Base-by-base conservation (phyloP, 2,797 vertebrate genomes). In the Trematomus bernacchii region DNA sequence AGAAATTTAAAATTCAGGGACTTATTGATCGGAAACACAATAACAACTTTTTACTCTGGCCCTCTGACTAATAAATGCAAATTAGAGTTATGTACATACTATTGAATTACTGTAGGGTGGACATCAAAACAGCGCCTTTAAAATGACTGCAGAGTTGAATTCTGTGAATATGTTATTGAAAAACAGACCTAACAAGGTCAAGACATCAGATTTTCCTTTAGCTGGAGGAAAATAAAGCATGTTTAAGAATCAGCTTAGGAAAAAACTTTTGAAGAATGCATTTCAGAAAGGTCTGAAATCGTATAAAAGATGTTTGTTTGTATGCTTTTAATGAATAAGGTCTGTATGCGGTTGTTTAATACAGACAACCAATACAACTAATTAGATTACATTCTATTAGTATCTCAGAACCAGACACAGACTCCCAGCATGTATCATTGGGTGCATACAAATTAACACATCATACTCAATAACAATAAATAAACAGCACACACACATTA, bases 11-110 rank as follows among this genome's bases (percentile, higher is more conserved):
- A 71, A 74, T 66, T 72, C 57, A 76, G 47, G 51, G 54, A 47
- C 8, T 77, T 66, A 71, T 70, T 40, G 79, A 88, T 85, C 40
- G 15, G 40, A 63, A 27, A 63, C 73, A 77, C 59, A 74, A 85
- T 71, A 66, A 74, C 66, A 69, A 68, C 27, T 71, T 53, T 52
- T 63, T 54, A 15, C 14, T 65, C 57, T 63, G 48, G 19, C 57
- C 23, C 8, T 53, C 59, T 27, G 55, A 15, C 53, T 57, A 73
- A 74, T 54, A 48, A 77, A 86, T 71, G 53, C 58, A 72, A 82
- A 71, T 63, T 53, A 63, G 59, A 30, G 61, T 46, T 58, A 68
- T 68, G 58, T 76, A 50, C 61, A 60, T 21, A 8, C 10, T 48
- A 65, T 21, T 70, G 71, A 58, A 52, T 60, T 54, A n/a, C n/a